phyloP scores from a whole-genome alignment of 2,888 invertebrate species.

The Philereme vetulata region DNA sequence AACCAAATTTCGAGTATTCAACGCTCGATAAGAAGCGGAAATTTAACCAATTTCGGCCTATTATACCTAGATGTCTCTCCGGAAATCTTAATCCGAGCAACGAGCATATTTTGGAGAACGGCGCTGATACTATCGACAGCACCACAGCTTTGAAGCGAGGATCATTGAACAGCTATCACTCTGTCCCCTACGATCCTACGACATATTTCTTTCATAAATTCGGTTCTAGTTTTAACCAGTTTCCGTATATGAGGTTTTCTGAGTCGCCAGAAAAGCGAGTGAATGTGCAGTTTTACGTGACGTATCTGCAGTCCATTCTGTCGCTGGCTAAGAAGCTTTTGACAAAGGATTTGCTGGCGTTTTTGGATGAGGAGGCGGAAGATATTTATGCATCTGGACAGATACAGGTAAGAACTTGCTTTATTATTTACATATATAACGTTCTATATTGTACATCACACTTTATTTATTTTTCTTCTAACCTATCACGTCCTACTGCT shows the following conservation, averaged over 20 bases:
- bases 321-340: constrained; percentile 92
- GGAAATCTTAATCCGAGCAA: constrained; percentile 89
- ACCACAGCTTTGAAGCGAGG: constrained; percentile 68
- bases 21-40: constrained; percentile 85
- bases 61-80: constrained; percentile 96
- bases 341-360: constrained; percentile 91
- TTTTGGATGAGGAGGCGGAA: constrained; percentile 92
- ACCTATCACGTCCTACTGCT: too few species aligned
- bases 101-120: constrained; percentile 72
- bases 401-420: constrained; percentile 72
- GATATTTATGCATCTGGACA: constrained; percentile 90
- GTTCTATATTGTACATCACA: too few species aligned
- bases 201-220: constrained; percentile 95
- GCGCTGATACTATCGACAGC: constrained; percentile 64
- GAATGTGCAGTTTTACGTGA: constrained; percentile 88
- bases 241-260: constrained; percentile 91
- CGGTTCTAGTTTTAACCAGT: constrained; percentile 96
- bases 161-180: constrained; percentile 84
- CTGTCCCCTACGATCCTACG: constrained; percentile 90
- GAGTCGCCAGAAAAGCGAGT: constrained; percentile 88
- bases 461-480: too few species aligned
- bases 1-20: constrained; percentile 71
- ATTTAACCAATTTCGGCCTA: constrained; percentile 91
- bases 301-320: constrained; percentile 91
- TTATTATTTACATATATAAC: too few species aligned